phyloP scores from a whole-genome alignment of 2,888 invertebrate genomes.

The Dynastes maya region DNA sequence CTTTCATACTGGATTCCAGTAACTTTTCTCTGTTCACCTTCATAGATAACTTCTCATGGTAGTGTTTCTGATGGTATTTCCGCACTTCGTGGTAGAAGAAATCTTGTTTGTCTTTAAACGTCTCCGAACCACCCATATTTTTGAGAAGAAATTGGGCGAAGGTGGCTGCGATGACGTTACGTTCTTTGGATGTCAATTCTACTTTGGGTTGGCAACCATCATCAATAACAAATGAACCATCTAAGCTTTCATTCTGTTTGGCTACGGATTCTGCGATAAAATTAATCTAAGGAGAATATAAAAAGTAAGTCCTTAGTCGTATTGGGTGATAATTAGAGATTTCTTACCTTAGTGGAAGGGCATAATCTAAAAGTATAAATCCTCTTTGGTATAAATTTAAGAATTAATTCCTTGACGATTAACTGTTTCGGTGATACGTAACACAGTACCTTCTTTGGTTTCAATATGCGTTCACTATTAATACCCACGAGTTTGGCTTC shows the following conservation, averaged over 20 bases:
- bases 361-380: constrained; percentile 93
- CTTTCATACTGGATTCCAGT: constrained; percentile 87
- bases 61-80: constrained; percentile 88
- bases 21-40: constrained; percentile 88
- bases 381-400: constrained; percentile 94
- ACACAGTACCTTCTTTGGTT: constrained; percentile 90
- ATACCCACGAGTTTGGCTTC: constrained; percentile 84
- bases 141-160: constrained; percentile 92
- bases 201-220: constrained; percentile 93
- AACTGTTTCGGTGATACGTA: constrained; percentile 94
- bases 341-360: constrained; percentile 90
- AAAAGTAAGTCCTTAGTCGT: background rate
- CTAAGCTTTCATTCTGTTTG: constrained; percentile 72
- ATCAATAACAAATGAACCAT: constrained; percentile 85
- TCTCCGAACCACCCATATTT: constrained; percentile 96
- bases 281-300: constrained; percentile 74
- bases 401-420: constrained; percentile 92
- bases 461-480: constrained; percentile 75
- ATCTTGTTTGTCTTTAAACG: constrained; percentile 85
- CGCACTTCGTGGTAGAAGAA: constrained; percentile 83
- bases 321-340: background rate
- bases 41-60: constrained; percentile 88
- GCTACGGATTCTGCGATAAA: constrained; percentile 73
- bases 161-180: constrained; percentile 93
- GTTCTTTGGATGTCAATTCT: constrained; percentile 85